Evolutionary conservation across 2,113 vertebrate species (phyloP), one percentile per base, ranked within the genome.

Genomic region (Petromus typicus): DNA sequence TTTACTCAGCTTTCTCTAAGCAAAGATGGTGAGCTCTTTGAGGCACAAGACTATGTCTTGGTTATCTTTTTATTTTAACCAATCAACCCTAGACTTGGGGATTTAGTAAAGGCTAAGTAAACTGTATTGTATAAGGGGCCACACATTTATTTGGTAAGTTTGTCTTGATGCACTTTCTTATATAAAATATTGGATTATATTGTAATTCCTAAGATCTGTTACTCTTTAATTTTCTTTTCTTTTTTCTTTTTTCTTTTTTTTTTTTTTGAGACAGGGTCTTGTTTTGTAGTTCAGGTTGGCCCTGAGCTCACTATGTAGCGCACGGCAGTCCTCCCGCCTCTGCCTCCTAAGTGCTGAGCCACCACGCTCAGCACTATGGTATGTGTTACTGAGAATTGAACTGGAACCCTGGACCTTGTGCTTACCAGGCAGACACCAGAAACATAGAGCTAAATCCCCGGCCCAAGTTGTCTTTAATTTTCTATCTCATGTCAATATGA

Each of bases 61-160:
- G n/a, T 85, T 63, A 73, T 93, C 71, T 86, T 94, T 93, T 89
- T 40, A 86, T 87, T 85, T 90, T 95, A 64, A 90, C 22, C 63
- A 91, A 25, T 32, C 56, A 89, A 95, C 14, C 67, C 18, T 80
- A 45, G 71, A 9, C 27, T 64, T 84, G 16, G 45, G 51, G 27
- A 75, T 81, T 93, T 80, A 85, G 79, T 13, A 93, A n/a, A 89
- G 37, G 4, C 71, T 92, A 67, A n/a, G 25, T 85, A 73, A 90
- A 59, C 56, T 40, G 88, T 71, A 90, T 34, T 87, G 37, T 57
- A 40, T 16, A 93, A 87, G 37, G 43, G 16, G 25, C 85, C 25
- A 61, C 40, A 89, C 59, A 92, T 32, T 90, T 84, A 61, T 87
- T 67, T 80, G 32, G 69, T 27, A 86, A 90, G 25, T 94, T 63